Conservation (phyloP, 2,888 invertebrate genomes). For the Plagiodera versicolora region DNA sequence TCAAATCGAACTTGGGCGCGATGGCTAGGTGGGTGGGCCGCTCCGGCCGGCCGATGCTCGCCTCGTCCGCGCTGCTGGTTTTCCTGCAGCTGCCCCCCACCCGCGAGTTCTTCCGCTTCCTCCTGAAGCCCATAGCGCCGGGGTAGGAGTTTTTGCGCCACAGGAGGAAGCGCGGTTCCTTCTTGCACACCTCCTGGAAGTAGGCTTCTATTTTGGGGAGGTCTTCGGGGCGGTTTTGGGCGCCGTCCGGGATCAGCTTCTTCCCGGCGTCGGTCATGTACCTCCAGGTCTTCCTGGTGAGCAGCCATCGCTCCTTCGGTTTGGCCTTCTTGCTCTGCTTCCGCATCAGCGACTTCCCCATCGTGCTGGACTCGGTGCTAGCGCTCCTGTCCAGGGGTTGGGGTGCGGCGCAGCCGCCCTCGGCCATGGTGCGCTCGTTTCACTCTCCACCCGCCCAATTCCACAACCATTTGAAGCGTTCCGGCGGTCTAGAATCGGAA, state of each 20-base stretch:
- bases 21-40: slow-evolving; percentile 52
- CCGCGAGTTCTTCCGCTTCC: slow-evolving; percentile 59
- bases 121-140: slow-evolving; percentile 64
- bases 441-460: slow-evolving; percentile 18
- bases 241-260: slow-evolving; percentile 81
- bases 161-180: slow-evolving; percentile 75
- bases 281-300: slow-evolving; percentile 87
- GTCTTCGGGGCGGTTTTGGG: slow-evolving; percentile 72
- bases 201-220: slow-evolving; percentile 80
- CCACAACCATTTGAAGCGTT: slow-evolving; percentile 29
- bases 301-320: slow-evolving; percentile 80
- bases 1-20: slow-evolving; percentile 63
- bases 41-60: slow-evolving; percentile 55
- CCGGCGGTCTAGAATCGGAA: slow-evolving; percentile 41
- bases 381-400: slow-evolving; percentile 52
- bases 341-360: slow-evolving; percentile 63
- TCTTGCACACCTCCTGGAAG: slow-evolving; percentile 80
- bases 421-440: slow-evolving; percentile 40
- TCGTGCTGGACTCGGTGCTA: slow-evolving; percentile 55
- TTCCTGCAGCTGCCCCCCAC: slow-evolving; percentile 71
- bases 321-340: slow-evolving; percentile 55
- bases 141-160: slow-evolving; percentile 86
- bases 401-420: slow-evolving; percentile 38
- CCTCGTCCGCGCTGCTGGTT: slow-evolving; percentile 68
- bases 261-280: slow-evolving; percentile 92